phyloP scores from a whole-genome alignment of 2,888 invertebrate species.

The Steinernema carpocapsae region DNA sequence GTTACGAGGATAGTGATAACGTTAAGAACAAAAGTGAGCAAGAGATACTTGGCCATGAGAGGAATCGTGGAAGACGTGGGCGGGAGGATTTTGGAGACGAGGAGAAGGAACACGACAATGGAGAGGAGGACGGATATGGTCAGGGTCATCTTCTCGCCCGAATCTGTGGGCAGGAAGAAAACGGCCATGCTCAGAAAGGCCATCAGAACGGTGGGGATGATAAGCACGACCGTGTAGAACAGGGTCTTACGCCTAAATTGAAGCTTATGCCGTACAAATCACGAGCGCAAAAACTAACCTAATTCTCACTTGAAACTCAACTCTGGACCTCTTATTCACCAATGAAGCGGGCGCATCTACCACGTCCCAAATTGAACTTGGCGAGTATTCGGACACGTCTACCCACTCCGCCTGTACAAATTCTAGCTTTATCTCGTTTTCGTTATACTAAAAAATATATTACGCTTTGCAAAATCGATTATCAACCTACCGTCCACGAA shows the following conservation, averaged over 20 bases:
- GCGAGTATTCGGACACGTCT: conserved; percentile 95
- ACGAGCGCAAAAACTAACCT: too few species aligned
- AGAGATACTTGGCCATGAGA: conserved; percentile 95
- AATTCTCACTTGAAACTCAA: conserved; percentile 64
- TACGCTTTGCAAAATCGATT: too few species aligned
- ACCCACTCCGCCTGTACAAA: conserved; percentile 73
- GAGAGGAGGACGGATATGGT: conserved; percentile 99
- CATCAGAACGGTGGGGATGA: conserved; percentile 95
- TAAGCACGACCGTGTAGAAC: conserved; percentile 98
- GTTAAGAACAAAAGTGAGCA: conserved; percentile 99
- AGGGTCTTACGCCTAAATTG: conserved; percentile 80
- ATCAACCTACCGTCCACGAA: conserved; percentile 96
- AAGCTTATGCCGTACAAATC: too few species aligned
- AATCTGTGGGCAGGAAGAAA: conserved; percentile 97
- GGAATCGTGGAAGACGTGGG: conserved; percentile 86
- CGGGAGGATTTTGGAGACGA: conserved; percentile 82
- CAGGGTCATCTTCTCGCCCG: conserved; percentile 85
- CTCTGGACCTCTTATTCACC: conserved; percentile 77
- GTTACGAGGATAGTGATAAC: conserved; percentile 98
- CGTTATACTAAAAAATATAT: too few species aligned
- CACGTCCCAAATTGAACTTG: conserved; percentile 96
- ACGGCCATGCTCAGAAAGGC: conserved; percentile 95
- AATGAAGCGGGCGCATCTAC: conserved; percentile 83
- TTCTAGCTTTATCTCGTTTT: conserved; percentile 80
- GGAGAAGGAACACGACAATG: conserved; percentile 95